Conservation (phyloP, 2,888 invertebrate species). For the Athripsodes cinereus region DNA sequence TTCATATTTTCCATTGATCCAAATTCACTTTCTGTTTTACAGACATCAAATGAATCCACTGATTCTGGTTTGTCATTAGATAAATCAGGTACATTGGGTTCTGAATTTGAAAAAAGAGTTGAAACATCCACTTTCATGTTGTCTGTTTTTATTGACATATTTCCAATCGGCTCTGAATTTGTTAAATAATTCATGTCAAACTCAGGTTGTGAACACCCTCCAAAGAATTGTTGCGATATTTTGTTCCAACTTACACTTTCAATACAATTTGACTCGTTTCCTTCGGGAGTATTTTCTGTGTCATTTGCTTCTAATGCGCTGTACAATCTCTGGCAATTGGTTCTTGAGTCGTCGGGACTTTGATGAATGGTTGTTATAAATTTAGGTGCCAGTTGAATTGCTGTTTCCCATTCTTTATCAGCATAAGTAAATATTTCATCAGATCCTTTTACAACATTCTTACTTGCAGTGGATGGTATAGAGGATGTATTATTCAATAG, state of each 20-base stretch:
- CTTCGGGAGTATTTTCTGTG: slow-evolving; percentile 19
- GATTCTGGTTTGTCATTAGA: neutral
- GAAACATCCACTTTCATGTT: neutral
- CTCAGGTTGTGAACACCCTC: slow-evolving; percentile 7
- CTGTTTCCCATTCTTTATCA: slow-evolving; percentile 49
- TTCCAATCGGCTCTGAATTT: neutral
- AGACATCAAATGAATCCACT: slow-evolving; percentile 1
- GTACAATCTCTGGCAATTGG: slow-evolving; percentile 46
- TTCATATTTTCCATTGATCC: slow-evolving; percentile 10
- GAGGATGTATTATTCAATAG: slow-evolving; percentile 31
- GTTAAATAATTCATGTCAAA: neutral
- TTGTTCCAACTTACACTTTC: slow-evolving; percentile 39
- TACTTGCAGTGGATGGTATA: neutral
- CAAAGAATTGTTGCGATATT: slow-evolving; percentile 29
- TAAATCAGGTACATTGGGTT: too few species aligned
- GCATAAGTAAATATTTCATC: slow-evolving; percentile 35
- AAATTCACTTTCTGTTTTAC: slow-evolving; percentile 11
- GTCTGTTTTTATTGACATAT: neutral
- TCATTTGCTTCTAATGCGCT: slow-evolving; percentile 41
- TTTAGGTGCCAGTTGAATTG: slow-evolving; percentile 47
- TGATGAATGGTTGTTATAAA: slow-evolving; percentile 46
- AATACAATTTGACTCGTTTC: slow-evolving; percentile 33
- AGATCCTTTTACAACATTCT: neutral
- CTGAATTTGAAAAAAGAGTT: neutral
- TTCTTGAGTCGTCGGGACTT: slow-evolving; percentile 38